Evolutionary conservation across 2,888 invertebrate genomes (phyloP).

Genomic region (Rhamnusium bicolor): DNA sequence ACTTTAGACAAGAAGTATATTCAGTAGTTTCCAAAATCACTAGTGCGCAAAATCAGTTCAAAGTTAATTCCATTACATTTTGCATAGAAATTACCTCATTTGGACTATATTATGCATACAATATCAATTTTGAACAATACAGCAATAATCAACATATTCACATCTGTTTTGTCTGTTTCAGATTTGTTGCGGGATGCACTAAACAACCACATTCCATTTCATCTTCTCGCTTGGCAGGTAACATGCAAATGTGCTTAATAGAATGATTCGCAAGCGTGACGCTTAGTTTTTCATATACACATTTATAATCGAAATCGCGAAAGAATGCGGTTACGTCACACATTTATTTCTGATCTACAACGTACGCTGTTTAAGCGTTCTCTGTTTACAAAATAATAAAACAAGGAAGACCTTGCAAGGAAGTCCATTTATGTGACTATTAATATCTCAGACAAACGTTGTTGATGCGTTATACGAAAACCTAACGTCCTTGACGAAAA

Average conservation of each 20-base stretch:
- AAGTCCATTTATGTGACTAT: no score
- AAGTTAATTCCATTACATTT: not conserved
- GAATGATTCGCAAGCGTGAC: not conserved
- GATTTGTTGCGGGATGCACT: slow-evolving; percentile 55
- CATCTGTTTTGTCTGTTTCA: slow-evolving; percentile 54
- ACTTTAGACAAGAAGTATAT: no score
- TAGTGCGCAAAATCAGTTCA: not conserved
- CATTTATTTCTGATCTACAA: no score
- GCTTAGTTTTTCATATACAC: not conserved
- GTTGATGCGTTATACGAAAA: no score
- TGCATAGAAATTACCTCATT: slow-evolving; percentile 24
- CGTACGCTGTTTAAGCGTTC: no score
- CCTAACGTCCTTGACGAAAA: no score
- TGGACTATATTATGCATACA: not conserved
- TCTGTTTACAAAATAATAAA: no score
- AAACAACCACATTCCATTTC: slow-evolving; percentile 53
- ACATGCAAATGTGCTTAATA: slow-evolving; percentile 12
- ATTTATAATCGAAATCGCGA: no score
- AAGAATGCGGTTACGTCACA: no score
- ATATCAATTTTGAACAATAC: slow-evolving; percentile 6
- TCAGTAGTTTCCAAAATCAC: not conserved
- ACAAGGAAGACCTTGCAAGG: no score
- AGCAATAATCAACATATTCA: not conserved
- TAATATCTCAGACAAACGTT: no score
- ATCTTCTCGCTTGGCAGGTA: slow-evolving; percentile 64